Conservation (phyloP, 2,888 invertebrate species). For the Formica aserva region DNA sequence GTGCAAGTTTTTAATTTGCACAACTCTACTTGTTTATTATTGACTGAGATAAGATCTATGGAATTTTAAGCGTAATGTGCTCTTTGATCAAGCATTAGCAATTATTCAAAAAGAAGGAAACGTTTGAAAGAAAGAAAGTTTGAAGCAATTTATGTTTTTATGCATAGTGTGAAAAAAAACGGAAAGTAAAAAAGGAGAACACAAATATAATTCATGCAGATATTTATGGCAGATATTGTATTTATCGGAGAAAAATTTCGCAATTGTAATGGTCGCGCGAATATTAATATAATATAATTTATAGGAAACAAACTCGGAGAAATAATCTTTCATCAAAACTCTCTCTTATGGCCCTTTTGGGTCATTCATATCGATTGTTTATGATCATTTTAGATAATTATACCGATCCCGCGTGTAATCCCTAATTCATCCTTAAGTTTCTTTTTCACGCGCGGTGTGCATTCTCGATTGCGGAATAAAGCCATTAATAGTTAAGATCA, state of each 20-base stretch:
- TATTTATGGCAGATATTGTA: background rate
- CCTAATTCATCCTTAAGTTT: constrained; percentile 9
- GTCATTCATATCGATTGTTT: constrained; percentile 19
- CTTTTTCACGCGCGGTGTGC: constrained; percentile 35
- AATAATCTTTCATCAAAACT: background rate
- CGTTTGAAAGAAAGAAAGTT: background rate
- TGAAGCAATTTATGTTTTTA: background rate
- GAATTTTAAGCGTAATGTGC: background rate
- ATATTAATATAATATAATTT: too few relatives aligned
- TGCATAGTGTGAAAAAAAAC: background rate
- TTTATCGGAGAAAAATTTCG: background rate
- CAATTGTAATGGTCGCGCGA: background rate
- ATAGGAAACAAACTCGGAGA: background rate
- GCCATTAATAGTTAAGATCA: constrained; percentile 63
- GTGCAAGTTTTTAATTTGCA: too few relatives aligned
- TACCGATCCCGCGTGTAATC: constrained; percentile 55
- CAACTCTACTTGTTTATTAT: too few relatives aligned
- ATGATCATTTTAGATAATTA: constrained; percentile 49
- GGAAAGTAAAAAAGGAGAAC: background rate
- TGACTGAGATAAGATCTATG: background rate
- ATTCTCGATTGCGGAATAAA: constrained; percentile 54
- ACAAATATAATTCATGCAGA: background rate
- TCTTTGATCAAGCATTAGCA: background rate
- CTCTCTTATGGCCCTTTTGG: background rate
- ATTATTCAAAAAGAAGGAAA: background rate